These are phyloP conservation scores for Huso huso DNA, from an alignment of 2,797 vertebrate genomes.

Conservation along the genomic window DNA sequence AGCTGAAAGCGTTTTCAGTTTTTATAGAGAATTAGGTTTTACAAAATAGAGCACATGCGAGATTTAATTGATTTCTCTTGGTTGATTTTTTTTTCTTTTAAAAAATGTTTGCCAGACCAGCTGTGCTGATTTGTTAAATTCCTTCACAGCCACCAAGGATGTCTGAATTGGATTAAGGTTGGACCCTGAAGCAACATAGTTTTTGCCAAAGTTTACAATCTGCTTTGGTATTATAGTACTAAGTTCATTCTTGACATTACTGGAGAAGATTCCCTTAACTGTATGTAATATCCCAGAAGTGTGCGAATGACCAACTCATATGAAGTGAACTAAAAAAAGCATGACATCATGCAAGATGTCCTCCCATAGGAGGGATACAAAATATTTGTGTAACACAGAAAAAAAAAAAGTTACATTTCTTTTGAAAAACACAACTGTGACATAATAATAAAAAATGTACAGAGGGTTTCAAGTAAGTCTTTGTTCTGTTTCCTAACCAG, in stretches of 20 bases:
- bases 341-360: background rate
- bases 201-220: background rate
- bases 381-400: background rate
- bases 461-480: too few relatives aligned
- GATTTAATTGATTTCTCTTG: background rate
- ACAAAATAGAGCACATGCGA: too few relatives aligned
- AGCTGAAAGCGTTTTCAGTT: too few relatives aligned
- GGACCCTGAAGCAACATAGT: constrained; percentile 1
- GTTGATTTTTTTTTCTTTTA: background rate
- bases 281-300: background rate
- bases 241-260: background rate
- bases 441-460: too few relatives aligned
- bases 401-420: too few relatives aligned
- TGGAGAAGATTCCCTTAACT: background rate
- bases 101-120: background rate
- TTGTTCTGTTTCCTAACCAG: too few relatives aligned
- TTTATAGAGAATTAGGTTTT: too few relatives aligned
- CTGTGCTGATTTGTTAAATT: background rate
- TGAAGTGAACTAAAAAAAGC: constrained; percentile 2
- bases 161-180: background rate
- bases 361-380: background rate
- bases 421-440: too few relatives aligned
- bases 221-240: background rate
- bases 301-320: background rate
- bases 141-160: background rate